Evolutionary conservation across 2,888 invertebrate species (phyloP).

Genomic region (Meandrusa payeni): DNA sequence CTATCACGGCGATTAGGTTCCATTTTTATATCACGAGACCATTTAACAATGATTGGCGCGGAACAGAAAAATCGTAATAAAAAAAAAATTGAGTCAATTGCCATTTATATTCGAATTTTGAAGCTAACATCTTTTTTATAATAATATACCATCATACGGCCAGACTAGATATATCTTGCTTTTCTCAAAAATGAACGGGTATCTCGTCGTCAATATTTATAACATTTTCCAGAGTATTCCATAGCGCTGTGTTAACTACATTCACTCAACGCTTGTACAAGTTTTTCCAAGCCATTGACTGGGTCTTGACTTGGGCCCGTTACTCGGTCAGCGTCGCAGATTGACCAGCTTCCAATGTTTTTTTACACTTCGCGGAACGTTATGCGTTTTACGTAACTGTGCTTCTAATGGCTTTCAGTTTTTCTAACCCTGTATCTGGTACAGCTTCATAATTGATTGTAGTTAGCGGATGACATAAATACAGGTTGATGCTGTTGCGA

Average conservation of each 20-base stretch:
- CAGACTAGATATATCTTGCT: too few species aligned
- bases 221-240: background rate
- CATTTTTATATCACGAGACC: too few species aligned
- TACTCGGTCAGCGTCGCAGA: slow-evolving; percentile 31
- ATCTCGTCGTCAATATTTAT: too few species aligned
- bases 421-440: slow-evolving; percentile 55
- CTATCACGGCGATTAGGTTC: too few species aligned
- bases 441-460: slow-evolving; percentile 66
- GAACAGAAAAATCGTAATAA: too few species aligned
- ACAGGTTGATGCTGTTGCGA: slow-evolving; percentile 20
- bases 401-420: slow-evolving; percentile 68
- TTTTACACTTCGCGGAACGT: slow-evolving; percentile 54
- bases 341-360: slow-evolving; percentile 46
- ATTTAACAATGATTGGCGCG: too few species aligned
- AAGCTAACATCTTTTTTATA: too few species aligned
- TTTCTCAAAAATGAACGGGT: too few species aligned
- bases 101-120: too few species aligned
- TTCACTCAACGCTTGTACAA: slow-evolving; percentile 3
- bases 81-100: too few species aligned
- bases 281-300: slow-evolving; percentile 29
- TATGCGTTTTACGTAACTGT: slow-evolving; percentile 75
- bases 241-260: background rate
- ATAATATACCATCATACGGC: too few species aligned
- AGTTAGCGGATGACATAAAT: slow-evolving; percentile 40
- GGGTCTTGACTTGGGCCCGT: slow-evolving; percentile 19